Evolutionary conservation across 2,797 vertebrate species (phyloP), one percentile per base, ranked within the genome.

Genomic region (Etheostoma nigrum): DNA sequence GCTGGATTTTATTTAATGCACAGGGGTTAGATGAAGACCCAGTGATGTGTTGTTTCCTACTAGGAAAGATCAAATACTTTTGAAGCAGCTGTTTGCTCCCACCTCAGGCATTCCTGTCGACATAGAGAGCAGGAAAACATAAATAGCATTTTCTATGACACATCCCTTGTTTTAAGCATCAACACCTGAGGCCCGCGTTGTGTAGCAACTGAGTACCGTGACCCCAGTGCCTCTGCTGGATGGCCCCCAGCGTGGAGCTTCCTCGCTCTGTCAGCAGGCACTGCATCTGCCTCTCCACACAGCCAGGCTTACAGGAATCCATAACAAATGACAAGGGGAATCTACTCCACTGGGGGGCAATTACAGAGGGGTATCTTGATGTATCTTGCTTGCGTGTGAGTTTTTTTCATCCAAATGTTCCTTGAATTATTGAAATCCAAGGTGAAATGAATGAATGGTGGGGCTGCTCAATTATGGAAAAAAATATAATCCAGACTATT

Each of bases 271-370:
- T 87, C 83, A 86, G 85, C 77, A 72, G 61, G 62, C 4, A 4
- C 84, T 49, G 75, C 86, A 75, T 79, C 85, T 84, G 71, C 77
- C 81, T 86, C 84, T 70, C 71, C 78, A 42, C 61, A 54, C 69
- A 66, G 71, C 67, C 71, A n/a, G 51, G 72, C 66, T 67, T 27
- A 57, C 68, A 78, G 74, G 70, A 87, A 91, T 86, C 84, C 79
- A 81, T 83, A 78, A 73, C 84, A 79, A 88, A 89, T 86, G 89
- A 91, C 89, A 87, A 79, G 44, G 36, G 79, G 72, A 90, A 82
- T 78, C 84, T 73, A 68, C 73, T 80, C 77, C 45, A 64, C 14
- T 6, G 81, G 75, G 78, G 69, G 36, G 60, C 30, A 25, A 55
- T 71, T 67, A 67, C 66, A 69, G 36, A 80, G 27, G 51, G 72